phyloP scores from a whole-genome alignment of 1,140 invertebrate genomes.

The Onthophagus taurus region DNA sequence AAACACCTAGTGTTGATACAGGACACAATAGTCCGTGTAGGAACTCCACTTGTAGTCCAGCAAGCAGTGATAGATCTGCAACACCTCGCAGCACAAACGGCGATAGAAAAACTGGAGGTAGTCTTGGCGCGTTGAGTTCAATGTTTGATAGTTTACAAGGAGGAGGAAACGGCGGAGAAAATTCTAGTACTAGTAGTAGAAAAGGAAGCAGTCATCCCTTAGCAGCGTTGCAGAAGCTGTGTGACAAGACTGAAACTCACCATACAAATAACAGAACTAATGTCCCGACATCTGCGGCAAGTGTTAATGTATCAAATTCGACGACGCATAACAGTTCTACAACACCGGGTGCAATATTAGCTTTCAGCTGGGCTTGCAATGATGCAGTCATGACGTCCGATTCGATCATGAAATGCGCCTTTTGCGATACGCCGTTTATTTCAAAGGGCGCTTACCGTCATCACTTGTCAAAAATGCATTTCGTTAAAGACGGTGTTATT shows the following conservation, averaged over 20 bases:
- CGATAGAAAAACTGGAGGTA: slow-evolving; percentile 43
- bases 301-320: slow-evolving; percentile 19
- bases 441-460: slow-evolving; percentile 95
- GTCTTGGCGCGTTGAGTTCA: slow-evolving; percentile 75
- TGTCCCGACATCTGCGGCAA: slow-evolving; percentile 35
- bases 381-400: slow-evolving; percentile 78
- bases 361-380: slow-evolving; percentile 89
- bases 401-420: slow-evolving; percentile 89
- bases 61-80: slow-evolving; percentile 61
- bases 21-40: slow-evolving; percentile 46
- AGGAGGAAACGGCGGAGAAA: slow-evolving; percentile 41
- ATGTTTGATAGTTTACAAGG: slow-evolving; percentile 79
- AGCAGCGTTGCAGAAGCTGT: slow-evolving; percentile 86
- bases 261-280: slow-evolving; percentile 37
- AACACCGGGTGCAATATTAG: slow-evolving; percentile 71
- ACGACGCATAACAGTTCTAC: slow-evolving; percentile 40
- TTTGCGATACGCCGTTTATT: slow-evolving; percentile 92
- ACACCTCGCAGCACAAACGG: slow-evolving; percentile 58
- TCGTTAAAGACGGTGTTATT: slow-evolving; percentile 84
- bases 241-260: slow-evolving; percentile 85
- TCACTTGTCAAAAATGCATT: slow-evolving; percentile 93
- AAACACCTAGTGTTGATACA: slow-evolving; percentile 34
- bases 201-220: slow-evolving; percentile 73
- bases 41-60: slow-evolving; percentile 55
- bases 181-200: slow-evolving; percentile 39